These are phyloP conservation scores for Coecobrya sp. DNA, from an alignment of 2,888 invertebrate species.

Conservation along the genomic window DNA sequence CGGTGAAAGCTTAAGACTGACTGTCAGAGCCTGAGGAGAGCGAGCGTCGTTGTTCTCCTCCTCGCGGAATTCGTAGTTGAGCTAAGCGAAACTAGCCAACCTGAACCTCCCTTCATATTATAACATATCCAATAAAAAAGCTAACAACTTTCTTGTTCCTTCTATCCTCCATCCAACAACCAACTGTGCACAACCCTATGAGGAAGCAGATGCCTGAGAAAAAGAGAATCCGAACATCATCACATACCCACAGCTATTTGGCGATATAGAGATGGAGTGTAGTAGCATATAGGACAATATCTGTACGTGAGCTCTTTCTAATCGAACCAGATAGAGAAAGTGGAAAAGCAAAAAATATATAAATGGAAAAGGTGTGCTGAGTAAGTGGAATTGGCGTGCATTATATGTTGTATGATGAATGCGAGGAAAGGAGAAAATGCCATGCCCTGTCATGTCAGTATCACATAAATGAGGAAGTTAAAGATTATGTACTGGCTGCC, in stretches of 20 bases:
- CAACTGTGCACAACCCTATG: not conserved
- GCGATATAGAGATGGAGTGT: not conserved
- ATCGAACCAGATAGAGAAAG: not conserved
- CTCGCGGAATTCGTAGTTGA: slow-evolving; percentile 43
- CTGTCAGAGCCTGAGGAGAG: slow-evolving; percentile 72
- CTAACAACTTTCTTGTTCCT: slow-evolving; percentile 39
- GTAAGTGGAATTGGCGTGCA: not conserved
- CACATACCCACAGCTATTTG: slow-evolving; percentile 1
- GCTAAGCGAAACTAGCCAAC: slow-evolving; percentile 28
- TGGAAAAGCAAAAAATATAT: not conserved
- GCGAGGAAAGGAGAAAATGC: not conserved
- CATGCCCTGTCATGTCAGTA: not conserved
- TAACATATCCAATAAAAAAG: slow-evolving; percentile 53
- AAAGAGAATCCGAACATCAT: slow-evolving; percentile 15
- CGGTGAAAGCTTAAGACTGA: slow-evolving; percentile 78
- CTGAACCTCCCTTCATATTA: slow-evolving; percentile 56
- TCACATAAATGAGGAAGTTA: not conserved
- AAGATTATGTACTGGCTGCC: not conserved
- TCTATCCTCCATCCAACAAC: not conserved
- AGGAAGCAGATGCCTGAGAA: slow-evolving; percentile 29
- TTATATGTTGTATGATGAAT: not conserved
- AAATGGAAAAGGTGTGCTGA: slow-evolving; percentile 19
- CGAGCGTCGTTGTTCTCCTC: slow-evolving; percentile 17
- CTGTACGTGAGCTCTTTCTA: not conserved
- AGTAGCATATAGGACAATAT: not conserved